Percentiles rank a stretch among this genome's conserved stretches.
Evolutionary conservation across 2,888 invertebrate genomes (phyloP).

Genomic region (Drosophila atripex): DNA sequence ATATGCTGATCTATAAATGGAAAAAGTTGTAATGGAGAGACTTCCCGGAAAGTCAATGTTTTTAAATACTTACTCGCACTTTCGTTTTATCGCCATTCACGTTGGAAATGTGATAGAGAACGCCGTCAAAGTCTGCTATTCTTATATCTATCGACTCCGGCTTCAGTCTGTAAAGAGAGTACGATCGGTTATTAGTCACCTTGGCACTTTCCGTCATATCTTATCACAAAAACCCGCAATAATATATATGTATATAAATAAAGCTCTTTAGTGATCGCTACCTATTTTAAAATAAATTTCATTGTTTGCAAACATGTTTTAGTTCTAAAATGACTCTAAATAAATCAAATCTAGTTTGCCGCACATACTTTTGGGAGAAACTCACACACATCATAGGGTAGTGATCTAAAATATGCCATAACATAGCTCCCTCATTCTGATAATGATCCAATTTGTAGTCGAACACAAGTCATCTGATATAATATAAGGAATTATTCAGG

Average conservation of each 20-base stretch:
- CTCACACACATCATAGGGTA: slow-evolving; percentile 29
- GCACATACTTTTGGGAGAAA: slow-evolving; percentile 23
- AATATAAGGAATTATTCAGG: slow-evolving; percentile 43
- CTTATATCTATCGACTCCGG: slow-evolving; percentile 97
- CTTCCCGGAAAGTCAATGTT: background rate
- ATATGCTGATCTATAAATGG: slow-evolving; percentile 94
- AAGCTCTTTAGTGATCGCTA: background rate
- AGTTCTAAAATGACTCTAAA: background rate
- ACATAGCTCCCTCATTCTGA: slow-evolving; percentile 22
- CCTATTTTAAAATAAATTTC: background rate
- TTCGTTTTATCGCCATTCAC: slow-evolving; percentile 97
- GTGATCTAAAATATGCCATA: slow-evolving; percentile 18
- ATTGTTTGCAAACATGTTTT: slow-evolving; percentile 1
- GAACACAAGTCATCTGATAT: slow-evolving; percentile 53
- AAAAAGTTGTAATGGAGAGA: background rate
- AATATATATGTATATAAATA: background rate
- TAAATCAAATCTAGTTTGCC: slow-evolving; percentile 2
- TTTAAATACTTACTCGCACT: slow-evolving; percentile 91
- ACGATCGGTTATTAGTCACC: slow-evolving; percentile 31
- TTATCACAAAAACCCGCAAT: slow-evolving; percentile 22
- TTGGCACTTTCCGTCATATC: slow-evolving; percentile 12
- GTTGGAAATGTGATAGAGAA: slow-evolving; percentile 98
- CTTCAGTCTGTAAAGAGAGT: slow-evolving; percentile 86
- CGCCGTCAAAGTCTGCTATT: slow-evolving; percentile 99
- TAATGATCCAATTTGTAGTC: slow-evolving; percentile 13